These are phyloP conservation scores for Leptodirus hochenwartii DNA, from an alignment of 2,888 invertebrate species.

Conservation along the genomic window DNA sequence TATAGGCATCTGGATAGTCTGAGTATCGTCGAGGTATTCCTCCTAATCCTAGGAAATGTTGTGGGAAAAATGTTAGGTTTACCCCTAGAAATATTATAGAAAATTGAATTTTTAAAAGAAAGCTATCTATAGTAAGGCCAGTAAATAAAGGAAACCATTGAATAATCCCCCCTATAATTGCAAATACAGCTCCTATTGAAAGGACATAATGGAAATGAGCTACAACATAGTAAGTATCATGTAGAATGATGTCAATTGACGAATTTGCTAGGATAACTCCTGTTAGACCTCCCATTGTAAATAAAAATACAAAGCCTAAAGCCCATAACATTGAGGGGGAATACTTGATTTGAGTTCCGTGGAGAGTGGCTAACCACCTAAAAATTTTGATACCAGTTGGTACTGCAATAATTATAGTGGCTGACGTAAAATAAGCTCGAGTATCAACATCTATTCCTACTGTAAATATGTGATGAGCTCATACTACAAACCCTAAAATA, in stretches of 20 bases:
- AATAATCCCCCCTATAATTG: constrained; percentile 54
- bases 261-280: constrained; percentile 53
- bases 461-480: constrained; percentile 75
- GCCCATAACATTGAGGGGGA: constrained; percentile 43
- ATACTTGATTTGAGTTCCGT: constrained; percentile 41
- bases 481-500: constrained; percentile 65
- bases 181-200: constrained; percentile 64
- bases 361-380: constrained; percentile 53
- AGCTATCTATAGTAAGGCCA: constrained; percentile 38
- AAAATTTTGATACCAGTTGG: constrained; percentile 76
- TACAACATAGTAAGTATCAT: constrained; percentile 74
- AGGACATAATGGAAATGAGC: constrained; percentile 70
- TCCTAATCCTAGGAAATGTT: constrained; percentile 52
- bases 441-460: constrained; percentile 71
- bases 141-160: constrained; percentile 54
- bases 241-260: constrained; percentile 56
- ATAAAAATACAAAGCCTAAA: constrained; percentile 60
- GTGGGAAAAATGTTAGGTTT: constrained; percentile 65
- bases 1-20: constrained; percentile 48
- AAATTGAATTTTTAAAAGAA: constrained; percentile 50
- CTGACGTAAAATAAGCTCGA: constrained; percentile 68
- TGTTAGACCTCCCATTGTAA: constrained; percentile 59
- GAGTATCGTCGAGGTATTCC: constrained; percentile 63
- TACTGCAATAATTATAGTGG: constrained; percentile 73
- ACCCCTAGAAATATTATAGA: constrained; percentile 53